Percentiles rank a stretch among this genome's conserved stretches.
phyloP scores from a whole-genome alignment of 1,140 invertebrate species.

The Archivesica marissinica region DNA sequence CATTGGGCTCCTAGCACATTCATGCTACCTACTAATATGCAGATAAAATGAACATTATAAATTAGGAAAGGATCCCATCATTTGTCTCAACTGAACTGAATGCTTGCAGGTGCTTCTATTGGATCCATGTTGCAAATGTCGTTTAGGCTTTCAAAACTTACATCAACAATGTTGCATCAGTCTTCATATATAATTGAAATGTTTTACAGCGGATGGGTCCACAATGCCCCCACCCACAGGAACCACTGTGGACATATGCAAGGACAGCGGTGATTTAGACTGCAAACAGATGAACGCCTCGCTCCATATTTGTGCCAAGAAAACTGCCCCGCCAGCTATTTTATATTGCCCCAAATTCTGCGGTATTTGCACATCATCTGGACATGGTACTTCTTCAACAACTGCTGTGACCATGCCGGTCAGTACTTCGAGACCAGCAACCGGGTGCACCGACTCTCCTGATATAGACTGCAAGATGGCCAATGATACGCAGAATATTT shows the following conservation, averaged over 20 bases:
- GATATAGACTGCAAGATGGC: conserved; percentile 42
- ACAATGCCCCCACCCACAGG: conserved; percentile 41
- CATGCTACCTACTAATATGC: no score
- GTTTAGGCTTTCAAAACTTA: no score
- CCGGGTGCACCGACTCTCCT: conserved; percentile 28
- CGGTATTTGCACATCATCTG: conserved; percentile 20
- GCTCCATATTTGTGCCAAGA: conserved; percentile 8
- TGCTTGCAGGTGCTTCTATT: no score
- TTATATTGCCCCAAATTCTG: conserved; percentile 55
- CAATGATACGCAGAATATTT: conserved; percentile 53
- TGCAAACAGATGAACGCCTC: conserved; percentile 44
- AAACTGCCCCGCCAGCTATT: conserved; percentile 28
- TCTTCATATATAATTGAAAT: no score
- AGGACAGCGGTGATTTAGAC: conserved; percentile 34
- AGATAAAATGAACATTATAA: no score
- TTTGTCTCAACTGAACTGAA: no score
- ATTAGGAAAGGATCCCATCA: no score
- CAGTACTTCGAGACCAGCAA: not conserved
- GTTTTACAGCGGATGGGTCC: conserved; percentile 31
- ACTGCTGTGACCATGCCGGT: not conserved
- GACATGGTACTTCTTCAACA: no score
- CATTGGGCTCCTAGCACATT: no score
- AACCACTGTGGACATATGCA: conserved; percentile 36
- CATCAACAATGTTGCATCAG: no score
- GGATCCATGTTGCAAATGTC: no score